phyloP scores from a whole-genome alignment of 2,797 vertebrate genomes.

The Cyprinodon diabolis region DNA sequence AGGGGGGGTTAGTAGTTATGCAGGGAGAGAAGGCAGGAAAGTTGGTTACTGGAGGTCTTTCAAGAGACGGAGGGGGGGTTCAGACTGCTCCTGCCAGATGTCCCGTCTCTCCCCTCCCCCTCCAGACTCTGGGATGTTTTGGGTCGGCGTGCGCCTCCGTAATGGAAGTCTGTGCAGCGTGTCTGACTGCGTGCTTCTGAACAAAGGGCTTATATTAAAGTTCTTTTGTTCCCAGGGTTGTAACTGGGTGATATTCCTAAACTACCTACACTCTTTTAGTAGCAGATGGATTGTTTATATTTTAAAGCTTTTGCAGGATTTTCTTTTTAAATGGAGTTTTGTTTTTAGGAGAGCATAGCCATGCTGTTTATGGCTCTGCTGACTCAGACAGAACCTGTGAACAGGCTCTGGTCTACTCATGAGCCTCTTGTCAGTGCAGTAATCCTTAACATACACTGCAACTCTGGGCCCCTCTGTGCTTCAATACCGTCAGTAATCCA shows the following conservation, averaged over 20 bases:
- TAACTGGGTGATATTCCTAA: background rate
- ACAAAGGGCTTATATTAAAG: slow-evolving; percentile 3
- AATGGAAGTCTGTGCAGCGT: no score
- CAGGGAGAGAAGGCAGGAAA: slow-evolving; percentile 33
- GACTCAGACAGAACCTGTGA: slow-evolving; percentile 66
- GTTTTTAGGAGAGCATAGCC: background rate
- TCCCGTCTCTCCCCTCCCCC: slow-evolving; percentile 70
- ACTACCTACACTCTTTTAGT: background rate
- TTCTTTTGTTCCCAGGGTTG: slow-evolving; percentile 36
- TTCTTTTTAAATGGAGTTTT: background rate
- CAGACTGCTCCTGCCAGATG: slow-evolving; percentile 79
- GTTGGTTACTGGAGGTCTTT: slow-evolving; percentile 60
- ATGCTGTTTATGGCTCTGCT: slow-evolving; percentile 55
- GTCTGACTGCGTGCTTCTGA: slow-evolving; percentile 20
- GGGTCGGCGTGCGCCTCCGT: background rate
- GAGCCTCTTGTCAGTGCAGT: slow-evolving; percentile 69
- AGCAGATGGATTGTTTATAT: background rate
- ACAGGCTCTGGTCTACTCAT: slow-evolving; percentile 60
- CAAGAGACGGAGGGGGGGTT: slow-evolving; percentile 50
- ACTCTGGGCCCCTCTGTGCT: slow-evolving; percentile 52
- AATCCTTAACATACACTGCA: slow-evolving; percentile 73
- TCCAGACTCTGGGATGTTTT: slow-evolving; percentile 32
- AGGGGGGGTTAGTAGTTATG: background rate
- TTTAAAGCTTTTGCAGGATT: background rate
- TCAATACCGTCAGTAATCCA: slow-evolving; percentile 79